phyloP scores from a whole-genome alignment of 1,140 invertebrate genomes.

The Dendroctonus ponderosae region DNA sequence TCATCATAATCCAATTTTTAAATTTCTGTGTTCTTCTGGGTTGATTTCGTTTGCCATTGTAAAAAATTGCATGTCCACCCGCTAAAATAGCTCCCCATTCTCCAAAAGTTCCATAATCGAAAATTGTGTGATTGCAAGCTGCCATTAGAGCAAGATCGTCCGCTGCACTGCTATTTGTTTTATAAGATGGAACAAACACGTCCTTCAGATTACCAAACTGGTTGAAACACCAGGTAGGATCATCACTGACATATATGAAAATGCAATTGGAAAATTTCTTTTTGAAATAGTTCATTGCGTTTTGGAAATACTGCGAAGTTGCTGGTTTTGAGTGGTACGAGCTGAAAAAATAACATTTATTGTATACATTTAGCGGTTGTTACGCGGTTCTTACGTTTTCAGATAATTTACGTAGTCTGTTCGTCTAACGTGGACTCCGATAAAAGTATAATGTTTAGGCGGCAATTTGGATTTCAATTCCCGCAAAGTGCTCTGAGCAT shows the following conservation, averaged over 20 bases:
- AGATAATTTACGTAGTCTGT: slow-evolving; percentile 62
- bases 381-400: slow-evolving; percentile 35
- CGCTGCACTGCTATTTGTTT: slow-evolving; percentile 53
- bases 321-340: slow-evolving; percentile 55
- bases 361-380: neutral
- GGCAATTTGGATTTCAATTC: slow-evolving; percentile 46
- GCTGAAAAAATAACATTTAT: slow-evolving; percentile 17
- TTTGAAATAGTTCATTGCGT: slow-evolving; percentile 59
- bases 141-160: slow-evolving; percentile 65
- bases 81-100: slow-evolving; percentile 66
- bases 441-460: slow-evolving; percentile 50
- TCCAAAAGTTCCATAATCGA: slow-evolving; percentile 69
- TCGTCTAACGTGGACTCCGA: slow-evolving; percentile 61
- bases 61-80: slow-evolving; percentile 60
- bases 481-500: slow-evolving; percentile 52
- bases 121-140: slow-evolving; percentile 66
- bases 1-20: slow-evolving; percentile 55
- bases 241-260: slow-evolving; percentile 64
- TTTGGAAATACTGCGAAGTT: slow-evolving; percentile 54
- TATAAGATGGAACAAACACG: slow-evolving; percentile 52
- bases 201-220: slow-evolving; percentile 52
- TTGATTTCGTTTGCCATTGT: slow-evolving; percentile 54
- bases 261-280: slow-evolving; percentile 55
- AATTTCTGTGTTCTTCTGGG: slow-evolving; percentile 58
- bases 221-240: slow-evolving; percentile 60